Percentiles rank a stretch among this genome's conserved stretches.
Conservation (phyloP, 2,797 vertebrate species). For the Cuniculus paca region DNA sequence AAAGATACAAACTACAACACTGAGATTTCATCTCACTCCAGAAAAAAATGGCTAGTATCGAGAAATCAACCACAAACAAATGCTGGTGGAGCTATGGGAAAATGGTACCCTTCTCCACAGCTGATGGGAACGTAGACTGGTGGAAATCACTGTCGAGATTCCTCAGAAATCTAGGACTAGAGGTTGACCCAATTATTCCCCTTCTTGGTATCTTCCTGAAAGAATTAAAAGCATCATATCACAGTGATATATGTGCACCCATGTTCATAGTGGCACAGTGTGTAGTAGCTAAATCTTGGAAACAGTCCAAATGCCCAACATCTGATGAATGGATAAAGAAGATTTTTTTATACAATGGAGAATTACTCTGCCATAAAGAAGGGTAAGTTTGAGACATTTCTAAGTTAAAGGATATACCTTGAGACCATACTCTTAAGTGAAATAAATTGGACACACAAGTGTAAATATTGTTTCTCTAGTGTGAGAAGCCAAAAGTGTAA, state of each 20-base stretch:
- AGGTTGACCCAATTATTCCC: neutral
- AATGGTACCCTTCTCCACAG: neutral
- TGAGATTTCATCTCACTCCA: neutral
- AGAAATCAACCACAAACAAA: neutral
- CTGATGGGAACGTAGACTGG: neutral
- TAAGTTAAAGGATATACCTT: neutral
- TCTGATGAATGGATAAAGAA: neutral
- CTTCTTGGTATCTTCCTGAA: neutral
- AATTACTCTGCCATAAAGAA: neutral
- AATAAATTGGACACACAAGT: neutral
- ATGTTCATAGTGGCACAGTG: neutral
- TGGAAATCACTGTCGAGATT: neutral
- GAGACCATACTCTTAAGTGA: neutral
- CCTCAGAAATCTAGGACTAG: neutral
- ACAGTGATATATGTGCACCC: neutral
- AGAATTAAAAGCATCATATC: neutral
- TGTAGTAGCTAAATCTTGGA: neutral
- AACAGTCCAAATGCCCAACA: neutral
- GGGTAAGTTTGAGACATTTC: neutral
- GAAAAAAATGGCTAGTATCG: neutral
- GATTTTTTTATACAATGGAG: neutral
- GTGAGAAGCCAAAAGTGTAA: neutral
- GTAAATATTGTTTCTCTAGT: neutral
- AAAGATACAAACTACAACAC: neutral
- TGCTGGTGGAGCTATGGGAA: neutral